Base-by-base conservation (phyloP, 2,888 invertebrate genomes). In the Venusia cambrica region DNA sequence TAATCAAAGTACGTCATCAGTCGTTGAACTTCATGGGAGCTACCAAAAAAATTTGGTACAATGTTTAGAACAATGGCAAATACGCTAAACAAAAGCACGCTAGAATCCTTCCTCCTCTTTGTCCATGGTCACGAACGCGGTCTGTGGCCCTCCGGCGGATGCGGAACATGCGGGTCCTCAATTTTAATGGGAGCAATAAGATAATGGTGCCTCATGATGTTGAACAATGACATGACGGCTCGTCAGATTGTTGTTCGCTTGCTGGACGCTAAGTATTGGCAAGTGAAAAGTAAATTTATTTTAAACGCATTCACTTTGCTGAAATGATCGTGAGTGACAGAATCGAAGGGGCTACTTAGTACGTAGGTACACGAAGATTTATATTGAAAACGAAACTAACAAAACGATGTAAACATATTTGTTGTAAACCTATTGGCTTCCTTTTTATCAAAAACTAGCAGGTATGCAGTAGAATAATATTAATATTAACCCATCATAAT, bases 101-200 rank as follows among this genome's bases (percentile, higher is more conserved):
- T 45, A 54, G 43, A 54, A 65, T 62, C 59, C 59, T 60, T 54
- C 56, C 59, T 64, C 63, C 68, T 61, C 63, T 69, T 80, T 83
- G 80, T 83, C 70, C 76, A 68, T 73, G 74, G 75, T 71, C 76
- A 78, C 77, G 76, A 63, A 59, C 62, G 38, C 38, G 31, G 36
- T 47, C 56, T 61, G 57, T 64, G 65, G 67, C 64, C 69, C 72
- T 57, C 58, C 59, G 69, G 70, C 77, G 79, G 79, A 78, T 73
- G 73, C 73, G 54, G 63, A 64, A 64, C 64, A 80, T 80, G 80
- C 80, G 80, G 81, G 81, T 62, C 59, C 63, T 55, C 59, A 58
- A 54, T 57, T 51, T 55, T 73, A 78, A 75, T 75, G 71, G 64
- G 63, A 73, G 66, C 73, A 83, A 83, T 77, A 68, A 75, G 71